These are phyloP conservation scores for Empidonax traillii DNA, from an alignment of 2,113 vertebrate genomes.

Conservation along the genomic window DNA sequence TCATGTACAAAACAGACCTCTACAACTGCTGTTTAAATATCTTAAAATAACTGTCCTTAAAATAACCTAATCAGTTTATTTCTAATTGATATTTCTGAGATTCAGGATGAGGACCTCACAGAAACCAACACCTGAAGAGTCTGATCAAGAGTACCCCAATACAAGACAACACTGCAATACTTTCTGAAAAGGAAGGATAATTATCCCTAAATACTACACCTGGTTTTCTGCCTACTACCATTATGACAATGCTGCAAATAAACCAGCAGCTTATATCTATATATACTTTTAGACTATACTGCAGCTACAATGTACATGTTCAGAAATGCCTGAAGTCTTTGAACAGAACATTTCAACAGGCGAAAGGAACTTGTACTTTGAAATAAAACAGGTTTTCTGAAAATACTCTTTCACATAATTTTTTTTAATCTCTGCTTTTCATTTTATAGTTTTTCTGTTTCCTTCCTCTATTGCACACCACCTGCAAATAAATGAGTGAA, in stretches of 20 bases:
- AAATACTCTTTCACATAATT: background rate
- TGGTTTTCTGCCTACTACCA: background rate
- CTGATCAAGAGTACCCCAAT: constrained; percentile 18
- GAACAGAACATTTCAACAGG: background rate
- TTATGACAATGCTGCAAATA: background rate
- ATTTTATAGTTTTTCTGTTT: constrained; percentile 40
- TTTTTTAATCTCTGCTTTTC: constrained; percentile 37
- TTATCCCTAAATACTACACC: background rate
- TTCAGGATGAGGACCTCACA: constrained; percentile 31
- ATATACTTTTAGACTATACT: background rate
- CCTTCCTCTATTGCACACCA: background rate
- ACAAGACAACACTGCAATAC: background rate
- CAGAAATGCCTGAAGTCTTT: background rate
- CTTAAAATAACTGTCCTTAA: constrained; percentile 45
- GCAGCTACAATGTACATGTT: background rate
- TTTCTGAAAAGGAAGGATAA: background rate
- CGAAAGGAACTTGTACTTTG: constrained; percentile 3
- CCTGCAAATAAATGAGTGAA: constrained; percentile 45
- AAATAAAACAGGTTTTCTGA: constrained; percentile 52
- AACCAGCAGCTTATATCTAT: constrained; percentile 18
- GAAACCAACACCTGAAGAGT: constrained; percentile 13
- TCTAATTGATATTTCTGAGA: background rate
- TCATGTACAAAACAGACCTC: constrained; percentile 34
- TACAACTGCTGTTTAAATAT: constrained; percentile 17
- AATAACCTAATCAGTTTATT: constrained; percentile 34